Base-by-base conservation (phyloP, 1,140 invertebrate genomes). In the Drosophila cardini region DNA sequence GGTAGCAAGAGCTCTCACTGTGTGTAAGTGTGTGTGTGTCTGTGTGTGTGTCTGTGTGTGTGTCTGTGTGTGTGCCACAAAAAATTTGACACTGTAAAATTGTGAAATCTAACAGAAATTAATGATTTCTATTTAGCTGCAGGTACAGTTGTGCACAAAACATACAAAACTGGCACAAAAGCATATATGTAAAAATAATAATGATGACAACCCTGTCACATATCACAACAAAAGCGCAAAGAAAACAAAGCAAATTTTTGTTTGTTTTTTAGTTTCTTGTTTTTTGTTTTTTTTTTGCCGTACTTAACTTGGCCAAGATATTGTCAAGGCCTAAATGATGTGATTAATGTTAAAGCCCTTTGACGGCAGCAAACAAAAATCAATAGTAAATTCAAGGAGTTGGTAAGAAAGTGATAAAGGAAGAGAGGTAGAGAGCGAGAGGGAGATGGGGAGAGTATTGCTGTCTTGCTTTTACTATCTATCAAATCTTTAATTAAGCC, bases 61-160 rank as follows among this genome's bases (percentile, higher is more conserved):
- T 57, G 38, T 52, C 38, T 48, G 16, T 72, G 50, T 43, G 48
- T 15, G 18, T 26, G 42, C 18, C 71, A 77, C 63, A 83, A 71
- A 80, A 26, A 87, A 84, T 84, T 89, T 84, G 80, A 87, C 83
- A 75, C 72, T 75, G 65, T 75, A 45, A 58, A 48, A 76, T 86
- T 86, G 71, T 86, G 69, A 82, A 86, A 90, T 87, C 80, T 87
- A 89, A 89, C 72, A 64, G 77, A 87, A 89, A 87, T 84, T 87
- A 87, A 89, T 87, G 84, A 80, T 89, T 87, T 74, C 69, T 78
- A 46, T 70, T 69, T 62, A 48, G 40, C 18, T 48, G 32, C 9
- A 42, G 10, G 67, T 87, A 87, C 84, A 87, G 84, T 87, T 89
- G 77, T 7, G 50, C 48, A 45, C 80, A 70, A 77, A 77, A 80